These are phyloP conservation scores for Coilia nasus DNA, from an alignment of 2,797 vertebrate genomes.

Conservation along the genomic window DNA sequence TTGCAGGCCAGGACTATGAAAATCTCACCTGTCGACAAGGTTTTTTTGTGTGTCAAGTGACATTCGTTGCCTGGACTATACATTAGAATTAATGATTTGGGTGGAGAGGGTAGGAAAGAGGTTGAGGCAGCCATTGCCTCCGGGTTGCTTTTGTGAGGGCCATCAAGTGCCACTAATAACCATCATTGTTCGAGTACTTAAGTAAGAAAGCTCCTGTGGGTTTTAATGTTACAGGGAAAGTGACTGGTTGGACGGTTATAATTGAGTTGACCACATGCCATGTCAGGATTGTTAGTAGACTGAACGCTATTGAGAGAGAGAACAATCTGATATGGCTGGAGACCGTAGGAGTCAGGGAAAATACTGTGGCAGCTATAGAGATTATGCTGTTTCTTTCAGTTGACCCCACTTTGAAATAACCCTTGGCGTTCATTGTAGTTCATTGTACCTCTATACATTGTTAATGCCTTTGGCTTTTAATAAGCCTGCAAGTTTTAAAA, in stretches of 20 bases:
- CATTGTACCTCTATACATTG: neutral
- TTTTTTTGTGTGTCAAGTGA: too few relatives aligned
- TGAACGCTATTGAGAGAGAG: neutral
- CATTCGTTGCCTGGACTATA: too few relatives aligned
- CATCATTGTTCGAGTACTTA: neutral
- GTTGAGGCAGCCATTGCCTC: neutral
- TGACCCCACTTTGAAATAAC: neutral
- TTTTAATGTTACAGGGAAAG: neutral
- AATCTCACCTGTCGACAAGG: too few relatives aligned
- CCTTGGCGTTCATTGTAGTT: neutral
- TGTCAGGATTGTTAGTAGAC: neutral
- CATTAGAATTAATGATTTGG: neutral
- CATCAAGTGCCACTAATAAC: neutral
- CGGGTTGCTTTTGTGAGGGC: neutral
- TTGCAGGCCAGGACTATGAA: too few relatives aligned
- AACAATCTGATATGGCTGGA: neutral
- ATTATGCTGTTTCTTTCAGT: neutral
- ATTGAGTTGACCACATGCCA: neutral
- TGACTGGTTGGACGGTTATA: neutral
- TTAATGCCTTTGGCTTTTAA: neutral
- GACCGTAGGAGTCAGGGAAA: neutral
- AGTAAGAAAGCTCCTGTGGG: neutral
- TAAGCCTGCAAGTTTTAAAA: neutral
- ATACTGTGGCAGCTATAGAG: neutral
- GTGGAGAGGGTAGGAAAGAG: neutral